Evolutionary conservation across 2,113 vertebrate species (phyloP), one percentile per base, ranked within the genome.

Genomic region (Grammomys surdaster): DNA sequence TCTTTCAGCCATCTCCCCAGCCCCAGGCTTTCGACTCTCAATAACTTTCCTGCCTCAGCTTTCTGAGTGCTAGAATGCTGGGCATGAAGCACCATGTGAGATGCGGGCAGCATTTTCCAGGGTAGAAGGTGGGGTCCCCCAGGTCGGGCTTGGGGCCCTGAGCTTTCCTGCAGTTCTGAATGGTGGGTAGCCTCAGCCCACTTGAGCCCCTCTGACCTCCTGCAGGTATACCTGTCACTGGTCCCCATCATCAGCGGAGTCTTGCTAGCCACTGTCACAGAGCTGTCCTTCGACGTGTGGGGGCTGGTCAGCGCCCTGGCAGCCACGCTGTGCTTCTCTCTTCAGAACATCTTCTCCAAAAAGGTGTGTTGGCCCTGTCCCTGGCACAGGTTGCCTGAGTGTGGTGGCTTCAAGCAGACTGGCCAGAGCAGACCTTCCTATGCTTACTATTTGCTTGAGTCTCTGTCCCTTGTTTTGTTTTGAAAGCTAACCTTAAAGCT

Each of bases 261-360:
- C 77, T 99, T 99, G 86, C 95, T 99, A 98, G 99, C 99, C 97
- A 99, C 99, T 0, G 99, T 98, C 91, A 99, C 99, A 0, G 99
- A 99, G 95, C 98, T 99, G 24, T 99, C 99, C 72, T 99, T 99
- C 76, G 99, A 99, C 97, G 97, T 99, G 77, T 99, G 99, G 88
- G 99, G 99, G 14, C 99, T 99, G 33, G 98, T 99, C 98, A 99
- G 99, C 3, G 99, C 99, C 0, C 98, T 99, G 24, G 99, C 99
- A 10, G 99, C 99, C 69, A 99, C 99, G 0, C 99, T 99, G 58
- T 99, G 99, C 98, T 99, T 99, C 98, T 99, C 99, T 0, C 99
- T 99, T 69, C 99, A 99, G 98, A 99, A 99, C 97, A 99, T 99
- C 97, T 99, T 99, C 98, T 99, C 99, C 2, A 99, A 99, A 98